These are phyloP conservation scores for Mormyrops attenuatus DNA, from an alignment of 2,797 vertebrate species.

Conservation along the genomic window DNA sequence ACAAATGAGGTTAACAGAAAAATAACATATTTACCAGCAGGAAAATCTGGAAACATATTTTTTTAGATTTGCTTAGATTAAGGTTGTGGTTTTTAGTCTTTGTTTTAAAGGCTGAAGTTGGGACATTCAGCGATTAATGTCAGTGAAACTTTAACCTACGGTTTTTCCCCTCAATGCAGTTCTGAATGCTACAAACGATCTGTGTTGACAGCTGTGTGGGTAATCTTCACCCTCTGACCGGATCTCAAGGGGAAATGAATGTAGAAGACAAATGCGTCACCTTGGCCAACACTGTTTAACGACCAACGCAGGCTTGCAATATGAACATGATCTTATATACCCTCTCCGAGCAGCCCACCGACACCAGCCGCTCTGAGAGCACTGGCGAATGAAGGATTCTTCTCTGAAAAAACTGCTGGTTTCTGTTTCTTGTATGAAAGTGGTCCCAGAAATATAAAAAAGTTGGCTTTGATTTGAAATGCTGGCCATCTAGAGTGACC, in stretches of 20 bases:
- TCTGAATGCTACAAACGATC: neutral
- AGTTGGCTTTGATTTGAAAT: neutral
- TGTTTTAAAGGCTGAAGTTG: neutral
- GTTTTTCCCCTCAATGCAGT: neutral
- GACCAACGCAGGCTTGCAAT: neutral
- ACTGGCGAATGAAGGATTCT: neutral
- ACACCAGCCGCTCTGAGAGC: neutral
- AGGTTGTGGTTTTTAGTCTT: neutral
- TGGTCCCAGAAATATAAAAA: neutral
- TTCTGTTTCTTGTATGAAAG: neutral
- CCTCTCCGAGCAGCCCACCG: neutral
- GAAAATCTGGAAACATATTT: neutral
- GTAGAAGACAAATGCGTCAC: neutral
- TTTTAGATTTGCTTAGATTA: neutral
- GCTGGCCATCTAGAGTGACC: neutral
- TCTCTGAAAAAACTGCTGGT: neutral
- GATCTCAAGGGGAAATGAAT: conserved; percentile 12
- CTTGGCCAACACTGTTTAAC: neutral
- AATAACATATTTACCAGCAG: neutral
- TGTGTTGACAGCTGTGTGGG: neutral
- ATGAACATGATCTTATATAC: neutral
- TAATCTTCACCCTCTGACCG: neutral
- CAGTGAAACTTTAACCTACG: neutral
- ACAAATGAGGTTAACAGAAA: neutral
- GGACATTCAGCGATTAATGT: neutral